Evolutionary conservation across 2,797 vertebrate species (phyloP), one percentile per base, ranked within the genome.

Genomic region (Pangasius krempfi): DNA sequence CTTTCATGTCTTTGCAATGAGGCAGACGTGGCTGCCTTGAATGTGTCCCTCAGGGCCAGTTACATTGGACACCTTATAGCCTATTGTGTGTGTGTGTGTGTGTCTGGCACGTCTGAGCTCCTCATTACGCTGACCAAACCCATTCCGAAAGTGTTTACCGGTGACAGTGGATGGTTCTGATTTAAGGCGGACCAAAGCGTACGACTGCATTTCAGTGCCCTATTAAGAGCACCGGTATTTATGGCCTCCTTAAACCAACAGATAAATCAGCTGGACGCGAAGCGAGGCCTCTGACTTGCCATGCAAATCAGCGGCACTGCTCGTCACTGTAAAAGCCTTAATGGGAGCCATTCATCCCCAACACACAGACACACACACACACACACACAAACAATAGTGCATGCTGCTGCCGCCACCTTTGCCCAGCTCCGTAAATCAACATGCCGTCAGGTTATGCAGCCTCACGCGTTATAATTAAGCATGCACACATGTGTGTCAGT

Each of bases 181-280:
- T 96, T 95, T 95, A 95, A 91, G 91, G 94, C 89, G 44, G 86
- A 87, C 84, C 76, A 62, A 89, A 86, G 93, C 93, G 92, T 94
- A 94, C 93, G 89, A 92, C 90, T 94, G 94, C 94, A 93, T 95
- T 94, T 96, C 93, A 94, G 92, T 86, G 92, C 87, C 93, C 92
- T 93, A 94, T 95, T 95, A 95, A 94, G 93, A 94, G 92, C 92
- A 90, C 84, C 87, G 92, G 90, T 91, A 95, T 96, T 95, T 95
- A 95, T 94, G 30, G 72, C 90, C 92, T 92, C 92, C 93, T 93
- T 94, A 93, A 94, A 93, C 90, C 91, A 92, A 91, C 92, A 91
- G 87, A 95, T 94, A 94, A 93, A 95, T 95, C 93, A 93, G 89
- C 8, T 86, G 33, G 56, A 89, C 72, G 40, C 84, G 86, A 87